These are phyloP conservation scores for Gasterosteus nipponicus DNA, from an alignment of 2,113 vertebrate genomes.

Conservation along the genomic window DNA sequence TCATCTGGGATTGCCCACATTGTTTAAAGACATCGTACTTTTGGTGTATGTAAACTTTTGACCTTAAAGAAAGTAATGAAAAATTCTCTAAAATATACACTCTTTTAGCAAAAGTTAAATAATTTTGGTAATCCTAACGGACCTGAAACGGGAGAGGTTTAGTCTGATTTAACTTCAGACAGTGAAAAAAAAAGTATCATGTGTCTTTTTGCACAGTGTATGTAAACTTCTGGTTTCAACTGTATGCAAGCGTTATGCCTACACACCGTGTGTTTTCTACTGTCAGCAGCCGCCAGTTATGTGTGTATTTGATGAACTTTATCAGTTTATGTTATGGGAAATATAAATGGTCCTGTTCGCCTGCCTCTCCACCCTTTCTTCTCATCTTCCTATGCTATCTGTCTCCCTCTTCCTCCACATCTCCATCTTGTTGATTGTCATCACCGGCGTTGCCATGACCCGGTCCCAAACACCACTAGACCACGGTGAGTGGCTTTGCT, in stretches of 20 bases:
- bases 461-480: constrained; percentile 71
- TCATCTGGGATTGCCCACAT: no score
- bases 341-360: constrained; percentile 61
- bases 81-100: no score
- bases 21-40: no score
- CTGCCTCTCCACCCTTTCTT: constrained; percentile 13
- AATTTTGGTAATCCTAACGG: no score
- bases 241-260: not conserved
- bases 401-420: constrained; percentile 28
- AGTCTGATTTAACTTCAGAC: no score
- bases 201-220: no score
- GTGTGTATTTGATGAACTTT: constrained; percentile 36
- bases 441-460: constrained; percentile 62
- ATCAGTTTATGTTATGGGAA: constrained; percentile 33
- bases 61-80: no score
- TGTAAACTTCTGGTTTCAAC: no score
- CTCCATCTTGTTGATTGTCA: constrained; percentile 66
- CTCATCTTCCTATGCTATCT: constrained; percentile 15
- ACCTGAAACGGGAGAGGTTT: no score
- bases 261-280: not conserved
- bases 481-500: constrained; percentile 77
- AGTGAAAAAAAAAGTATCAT: no score
- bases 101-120: no score
- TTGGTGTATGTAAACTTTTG: no score
- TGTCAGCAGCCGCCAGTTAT: not conserved